Evolutionary conservation across 2,888 invertebrate species (phyloP).

Genomic region (Andrena hattorfiana): DNA sequence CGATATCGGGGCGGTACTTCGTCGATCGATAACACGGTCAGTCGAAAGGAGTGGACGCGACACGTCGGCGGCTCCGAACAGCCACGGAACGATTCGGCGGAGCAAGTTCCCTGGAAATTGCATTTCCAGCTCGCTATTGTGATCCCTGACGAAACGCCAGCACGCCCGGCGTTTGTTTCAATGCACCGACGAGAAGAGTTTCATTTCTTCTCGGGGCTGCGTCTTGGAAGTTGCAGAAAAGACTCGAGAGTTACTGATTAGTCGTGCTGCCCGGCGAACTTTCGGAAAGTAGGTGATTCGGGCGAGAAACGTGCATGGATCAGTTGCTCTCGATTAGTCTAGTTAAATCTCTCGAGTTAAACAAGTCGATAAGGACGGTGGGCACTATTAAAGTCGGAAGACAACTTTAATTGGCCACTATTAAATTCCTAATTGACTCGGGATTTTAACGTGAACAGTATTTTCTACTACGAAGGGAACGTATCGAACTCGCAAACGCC

Average conservation of each 20-base stretch:
- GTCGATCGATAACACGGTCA: not conserved
- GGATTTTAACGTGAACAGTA: not conserved
- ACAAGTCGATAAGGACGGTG: not conserved
- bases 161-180: not conserved
- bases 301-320: not conserved
- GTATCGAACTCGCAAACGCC: not conserved
- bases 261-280: not conserved
- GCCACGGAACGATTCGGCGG: not conserved
- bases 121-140: not conserved
- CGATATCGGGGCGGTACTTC: not conserved
- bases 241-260: slow-evolving; percentile 9
- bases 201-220: not conserved
- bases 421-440: not conserved
- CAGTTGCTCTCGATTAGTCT: not conserved
- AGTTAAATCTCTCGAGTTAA: not conserved
- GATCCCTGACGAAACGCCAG: slow-evolving; percentile 7
- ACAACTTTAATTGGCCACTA: not conserved
- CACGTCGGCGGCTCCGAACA: not conserved
- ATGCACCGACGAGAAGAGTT: not conserved
- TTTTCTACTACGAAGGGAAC: not conserved
- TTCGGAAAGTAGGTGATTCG: not conserved
- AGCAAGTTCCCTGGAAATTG: slow-evolving; percentile 24
- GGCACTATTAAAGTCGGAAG: not conserved
- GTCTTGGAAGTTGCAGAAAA: not conserved
- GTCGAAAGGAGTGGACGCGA: not conserved